Percentiles rank a stretch among this genome's conserved stretches.
These are phyloP conservation scores for Scophthalmus maximus DNA, from an alignment of 2,113 vertebrate genomes.

Conservation along the genomic window DNA sequence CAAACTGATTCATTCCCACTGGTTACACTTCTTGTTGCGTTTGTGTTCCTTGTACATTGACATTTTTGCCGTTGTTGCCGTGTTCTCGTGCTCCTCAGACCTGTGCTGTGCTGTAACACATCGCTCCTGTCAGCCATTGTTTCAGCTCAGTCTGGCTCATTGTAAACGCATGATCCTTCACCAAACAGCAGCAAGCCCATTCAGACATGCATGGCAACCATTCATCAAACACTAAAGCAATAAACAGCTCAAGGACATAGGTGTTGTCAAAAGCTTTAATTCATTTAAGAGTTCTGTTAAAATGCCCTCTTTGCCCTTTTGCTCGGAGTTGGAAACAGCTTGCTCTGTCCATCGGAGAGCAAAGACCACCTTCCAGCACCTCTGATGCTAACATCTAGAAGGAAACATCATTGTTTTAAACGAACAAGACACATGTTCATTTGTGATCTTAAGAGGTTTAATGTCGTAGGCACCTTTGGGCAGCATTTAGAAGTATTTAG, in stretches of 20 bases:
- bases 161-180: slow-evolving; percentile 69
- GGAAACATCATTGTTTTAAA: no score
- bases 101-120: slow-evolving; percentile 54
- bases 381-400: no score
- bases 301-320: no score
- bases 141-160: slow-evolving; percentile 68
- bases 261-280: slow-evolving; percentile 40
- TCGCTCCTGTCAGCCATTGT: slow-evolving; percentile 70
- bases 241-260: slow-evolving; percentile 25
- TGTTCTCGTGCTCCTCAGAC: slow-evolving; percentile 54
- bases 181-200: slow-evolving; percentile 70
- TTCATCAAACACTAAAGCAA: slow-evolving; percentile 47
- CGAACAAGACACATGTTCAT: no score
- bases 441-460: no score
- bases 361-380: no score
- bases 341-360: no score
- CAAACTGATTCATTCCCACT: slow-evolving; percentile 66
- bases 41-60: slow-evolving; percentile 63
- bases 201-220: slow-evolving; percentile 53
- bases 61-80: slow-evolving; percentile 66
- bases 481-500: neutral
- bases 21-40: slow-evolving; percentile 60
- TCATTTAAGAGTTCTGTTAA: slow-evolving; percentile 18
- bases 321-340: no score
- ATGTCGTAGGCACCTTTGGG: no score